Evolutionary conservation across 2,888 invertebrate genomes (phyloP), one percentile per base, ranked within the genome.

Genomic region (Globia sparganii): DNA sequence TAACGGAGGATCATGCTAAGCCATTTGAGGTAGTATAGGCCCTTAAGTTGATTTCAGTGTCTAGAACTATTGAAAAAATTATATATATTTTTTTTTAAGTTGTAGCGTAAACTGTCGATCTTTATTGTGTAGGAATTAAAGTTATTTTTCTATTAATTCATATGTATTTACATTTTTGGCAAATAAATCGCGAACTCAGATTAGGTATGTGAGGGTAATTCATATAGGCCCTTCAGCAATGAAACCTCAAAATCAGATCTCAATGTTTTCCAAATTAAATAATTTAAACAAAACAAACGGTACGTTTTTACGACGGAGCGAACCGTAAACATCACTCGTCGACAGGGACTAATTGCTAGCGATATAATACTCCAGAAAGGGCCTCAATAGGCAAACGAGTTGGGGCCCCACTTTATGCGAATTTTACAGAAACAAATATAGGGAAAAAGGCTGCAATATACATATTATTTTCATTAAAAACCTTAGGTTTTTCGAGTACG

Each of bases 271-370:
- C 37, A 83, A 87, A 87, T 88, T 86, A 84, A 82, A 84, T 80
- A 74, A 81, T 82, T n/a, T n/a, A 87, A 81, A 78, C 70, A 77
- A 80, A 81, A 71, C 80, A 72, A 80, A 86, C 75, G 75, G 67
- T 79, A 83, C 75, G 59, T 78, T 85, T 89, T 88, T 78, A 88
- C 80, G 70, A 67, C 65, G 80, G 76, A 72, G 77, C 31, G 74
- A 68, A 66, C 79, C 67, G 77, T 84, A 80, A 87, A 83, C 86
- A 86, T 83, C 79, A 75, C 67, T 78, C 83, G 87, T 43, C 78
- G 90, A 88, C 90, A 83, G 81, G 67, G 86, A 90, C 87, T 90
- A 90, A 90, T 90, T 90, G 84, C 83, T 69, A 81, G 79, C 87
- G 71, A 89, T 90, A 90, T 90, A 89, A 85, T 86, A 90, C 87